These are phyloP conservation scores for Babylonia areolata DNA, from an alignment of 1,140 invertebrate genomes.

Conservation along the genomic window DNA sequence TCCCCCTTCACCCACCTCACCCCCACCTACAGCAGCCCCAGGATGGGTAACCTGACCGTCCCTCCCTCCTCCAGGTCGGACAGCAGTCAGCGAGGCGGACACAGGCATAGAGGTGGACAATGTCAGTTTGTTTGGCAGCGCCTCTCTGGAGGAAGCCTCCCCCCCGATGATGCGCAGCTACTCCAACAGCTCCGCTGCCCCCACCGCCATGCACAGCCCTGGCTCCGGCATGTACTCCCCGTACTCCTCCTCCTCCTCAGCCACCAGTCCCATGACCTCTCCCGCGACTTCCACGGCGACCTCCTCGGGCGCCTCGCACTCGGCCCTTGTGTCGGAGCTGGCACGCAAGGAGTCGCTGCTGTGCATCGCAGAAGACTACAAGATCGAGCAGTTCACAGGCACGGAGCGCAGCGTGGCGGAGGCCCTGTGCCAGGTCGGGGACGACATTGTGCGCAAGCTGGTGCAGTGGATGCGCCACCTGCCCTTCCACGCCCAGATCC, in stretches of 20 bases:
- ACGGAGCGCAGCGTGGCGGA: slow-evolving; percentile 93
- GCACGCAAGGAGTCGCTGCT: slow-evolving; percentile 54
- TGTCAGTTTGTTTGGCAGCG: slow-evolving; percentile 1
- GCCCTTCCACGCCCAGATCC: slow-evolving; percentile 92
- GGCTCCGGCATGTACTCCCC: neutral
- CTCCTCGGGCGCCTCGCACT: neutral
- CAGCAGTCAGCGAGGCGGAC: slow-evolving; percentile 31
- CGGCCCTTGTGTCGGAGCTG: slow-evolving; percentile 47
- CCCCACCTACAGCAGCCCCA: slow-evolving; percentile 15
- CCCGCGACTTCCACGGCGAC: neutral
- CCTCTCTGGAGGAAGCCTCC: no score
- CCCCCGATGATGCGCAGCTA: neutral
- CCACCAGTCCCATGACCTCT: neutral
- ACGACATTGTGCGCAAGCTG: slow-evolving; percentile 96
- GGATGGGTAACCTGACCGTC: neutral
- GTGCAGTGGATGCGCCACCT: slow-evolving; percentile 98
- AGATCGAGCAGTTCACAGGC: slow-evolving; percentile 92
- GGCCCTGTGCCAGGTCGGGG: slow-evolving; percentile 94
- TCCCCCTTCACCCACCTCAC: slow-evolving; percentile 15
- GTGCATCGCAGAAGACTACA: slow-evolving; percentile 78
- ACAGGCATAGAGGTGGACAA: slow-evolving; percentile 4
- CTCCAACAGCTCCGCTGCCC: neutral
- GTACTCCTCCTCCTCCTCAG: neutral
- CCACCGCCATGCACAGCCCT: neutral
- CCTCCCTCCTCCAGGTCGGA: neutral